These are phyloP conservation scores for Urocynchramus pylzowi DNA, from an alignment of 2,113 vertebrate genomes.

Conservation along the genomic window DNA sequence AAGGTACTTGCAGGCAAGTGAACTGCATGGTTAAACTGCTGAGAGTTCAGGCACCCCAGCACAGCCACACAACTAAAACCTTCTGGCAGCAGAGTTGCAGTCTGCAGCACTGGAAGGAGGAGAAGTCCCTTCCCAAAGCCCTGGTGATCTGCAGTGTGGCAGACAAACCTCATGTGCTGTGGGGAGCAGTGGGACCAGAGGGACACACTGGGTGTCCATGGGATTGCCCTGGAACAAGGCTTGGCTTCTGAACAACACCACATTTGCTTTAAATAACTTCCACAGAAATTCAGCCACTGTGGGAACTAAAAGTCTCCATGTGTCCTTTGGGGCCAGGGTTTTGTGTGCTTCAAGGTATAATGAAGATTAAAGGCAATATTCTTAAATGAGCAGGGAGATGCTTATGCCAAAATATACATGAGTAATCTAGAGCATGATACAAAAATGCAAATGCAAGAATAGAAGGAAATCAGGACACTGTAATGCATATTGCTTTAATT, in stretches of 20 bases:
- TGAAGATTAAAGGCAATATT: slow-evolving; percentile 40
- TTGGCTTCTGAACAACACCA: background rate
- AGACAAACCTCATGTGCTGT: background rate
- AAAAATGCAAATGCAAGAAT: slow-evolving; percentile 59
- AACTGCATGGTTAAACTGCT: background rate
- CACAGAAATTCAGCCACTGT: background rate
- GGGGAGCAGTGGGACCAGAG: background rate
- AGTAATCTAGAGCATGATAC: slow-evolving; percentile 62
- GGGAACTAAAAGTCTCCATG: background rate
- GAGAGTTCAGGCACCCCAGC: background rate
- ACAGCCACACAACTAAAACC: background rate
- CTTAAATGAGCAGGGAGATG: slow-evolving; percentile 46
- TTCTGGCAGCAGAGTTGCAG: background rate
- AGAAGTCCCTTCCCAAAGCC: background rate
- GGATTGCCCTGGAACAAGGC: background rate
- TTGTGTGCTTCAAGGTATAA: slow-evolving; percentile 39
- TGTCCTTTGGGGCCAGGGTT: background rate
- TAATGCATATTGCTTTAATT: slow-evolving; percentile 62
- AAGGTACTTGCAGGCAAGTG: background rate
- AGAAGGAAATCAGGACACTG: slow-evolving; percentile 65
- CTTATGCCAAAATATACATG: slow-evolving; percentile 44
- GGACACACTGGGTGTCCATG: background rate
- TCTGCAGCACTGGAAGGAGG: background rate
- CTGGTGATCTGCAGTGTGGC: background rate
- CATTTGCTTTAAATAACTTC: slow-evolving; percentile 34